A percentile compares a stretch with the other conserved stretches of the same genome.
These are phyloP conservation scores for Eretmochelys imbricata DNA, from an alignment of 2,113 vertebrate genomes.

Conservation along the genomic window DNA sequence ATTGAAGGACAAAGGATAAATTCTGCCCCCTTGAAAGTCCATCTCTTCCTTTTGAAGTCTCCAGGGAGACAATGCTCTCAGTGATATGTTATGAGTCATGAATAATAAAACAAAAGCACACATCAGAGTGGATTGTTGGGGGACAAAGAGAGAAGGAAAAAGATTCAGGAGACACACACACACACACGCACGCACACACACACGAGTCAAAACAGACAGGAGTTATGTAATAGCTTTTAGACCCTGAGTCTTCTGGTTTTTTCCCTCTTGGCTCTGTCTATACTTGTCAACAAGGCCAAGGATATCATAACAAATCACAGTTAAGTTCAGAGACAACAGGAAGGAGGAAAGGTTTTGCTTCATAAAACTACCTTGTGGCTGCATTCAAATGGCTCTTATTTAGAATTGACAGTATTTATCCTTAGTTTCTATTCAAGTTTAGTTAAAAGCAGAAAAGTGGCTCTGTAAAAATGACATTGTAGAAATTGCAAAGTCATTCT, in stretches of 20 bases:
- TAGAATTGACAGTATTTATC: not conserved
- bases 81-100: not conserved
- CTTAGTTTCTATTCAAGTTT: not conserved
- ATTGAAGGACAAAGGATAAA: not conserved
- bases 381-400: not conserved
- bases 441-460: not conserved
- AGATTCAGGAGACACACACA: not conserved
- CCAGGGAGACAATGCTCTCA: too few relatives aligned
- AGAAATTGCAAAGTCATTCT: not conserved
- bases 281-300: not conserved
- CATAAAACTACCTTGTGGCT: not conserved
- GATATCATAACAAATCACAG: not conserved
- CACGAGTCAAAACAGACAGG: not conserved
- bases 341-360: not conserved
- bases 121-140: not conserved
- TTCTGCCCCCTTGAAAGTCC: not conserved
- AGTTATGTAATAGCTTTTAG: not conserved
- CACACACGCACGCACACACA: not conserved
- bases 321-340: not conserved
- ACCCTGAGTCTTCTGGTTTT: not conserved
- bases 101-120: too few relatives aligned
- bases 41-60: not conserved
- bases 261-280: not conserved
- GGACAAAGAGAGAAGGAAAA: not conserved
- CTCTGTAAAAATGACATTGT: not conserved